Conservation (phyloP, 2,113 vertebrate species). For the Manacus vitellinus region DNA sequence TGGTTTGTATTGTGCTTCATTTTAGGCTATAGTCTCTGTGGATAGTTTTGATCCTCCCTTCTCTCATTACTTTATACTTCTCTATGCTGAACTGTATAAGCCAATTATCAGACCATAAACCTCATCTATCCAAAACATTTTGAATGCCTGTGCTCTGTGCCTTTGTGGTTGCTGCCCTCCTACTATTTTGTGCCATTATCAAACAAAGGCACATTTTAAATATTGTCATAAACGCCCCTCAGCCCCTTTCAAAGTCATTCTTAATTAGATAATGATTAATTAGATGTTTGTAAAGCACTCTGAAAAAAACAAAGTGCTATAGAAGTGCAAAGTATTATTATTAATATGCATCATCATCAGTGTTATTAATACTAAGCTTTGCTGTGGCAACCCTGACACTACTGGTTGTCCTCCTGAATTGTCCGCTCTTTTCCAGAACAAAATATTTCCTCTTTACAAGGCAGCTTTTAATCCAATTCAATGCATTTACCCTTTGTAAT, state of each 20-base stretch:
- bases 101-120: constrained; percentile 70
- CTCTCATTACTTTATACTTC: constrained; percentile 53
- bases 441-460: constrained; percentile 24
- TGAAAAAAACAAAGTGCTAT: constrained; percentile 28
- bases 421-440: constrained; percentile 2
- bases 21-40: constrained; percentile 62
- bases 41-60: constrained; percentile 67
- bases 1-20: constrained; percentile 66
- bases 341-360: constrained; percentile 33
- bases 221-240: constrained; percentile 31
- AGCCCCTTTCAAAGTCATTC: constrained; percentile 46
- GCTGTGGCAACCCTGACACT: not conserved
- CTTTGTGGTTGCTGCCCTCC: constrained; percentile 56
- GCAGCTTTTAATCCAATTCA: constrained; percentile 62
- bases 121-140: constrained; percentile 61
- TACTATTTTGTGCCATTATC: constrained; percentile 59
- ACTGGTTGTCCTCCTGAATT: constrained; percentile 3
- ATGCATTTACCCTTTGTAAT: constrained; percentile 49
- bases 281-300: constrained; percentile 60
- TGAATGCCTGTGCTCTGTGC: constrained; percentile 44
- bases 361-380: constrained; percentile 36
- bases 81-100: constrained; percentile 59
- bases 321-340: constrained; percentile 37
- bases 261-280: constrained; percentile 71
- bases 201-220: constrained; percentile 60